Evolutionary conservation across 2,797 vertebrate genomes (phyloP), one percentile per base, ranked within the genome.

Genomic region (Petrocephalus schoutedeni): DNA sequence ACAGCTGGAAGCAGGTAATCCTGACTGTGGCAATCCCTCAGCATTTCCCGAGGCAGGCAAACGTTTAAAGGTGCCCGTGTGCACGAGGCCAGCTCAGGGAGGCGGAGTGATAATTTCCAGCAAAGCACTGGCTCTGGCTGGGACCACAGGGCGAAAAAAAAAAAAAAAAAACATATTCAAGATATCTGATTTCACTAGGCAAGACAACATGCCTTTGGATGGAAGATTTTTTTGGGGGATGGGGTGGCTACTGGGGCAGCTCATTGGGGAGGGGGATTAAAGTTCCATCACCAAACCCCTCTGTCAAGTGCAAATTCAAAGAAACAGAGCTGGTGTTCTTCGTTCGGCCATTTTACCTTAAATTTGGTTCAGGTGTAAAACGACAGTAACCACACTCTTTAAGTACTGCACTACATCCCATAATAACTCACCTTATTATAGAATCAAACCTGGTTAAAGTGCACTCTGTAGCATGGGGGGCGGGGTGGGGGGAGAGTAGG

Each of bases 401-500:
- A 59, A 85, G 51, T 58, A 23, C 21, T 85, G 51, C 28, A 0
- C 21, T 19, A 28, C 16, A 41, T 58, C 54, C 83, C 53, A 49
- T 82, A 45, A 2, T 23, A 82, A 82, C 19, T 36, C 51, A 1
- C 23, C 23, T 36, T 36, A 85, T 32, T 49, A 85, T 19, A 58
- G 28, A 85, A 58, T 32, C 83, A 85, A 58, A 85, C 54, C 6
- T 58, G 53, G 54, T 85, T 85, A 85, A 58, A 85, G 83, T 57
- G 83, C 83, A 58, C 83, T 57, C 83, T 85, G 54, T 74, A 74
- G 67, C 67, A 74, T 74, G 36, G 67, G 28, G 23, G 61, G 16
- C 1, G 23, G 28, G 64, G 67, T 4, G 5, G 67, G 28, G 64
- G 67, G 14, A 3, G 67, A 28, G 61, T 21, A 28, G 23, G 32